Evolutionary conservation across 2,888 invertebrate genomes (phyloP).

Genomic region (Parnassius mnemosyne): DNA sequence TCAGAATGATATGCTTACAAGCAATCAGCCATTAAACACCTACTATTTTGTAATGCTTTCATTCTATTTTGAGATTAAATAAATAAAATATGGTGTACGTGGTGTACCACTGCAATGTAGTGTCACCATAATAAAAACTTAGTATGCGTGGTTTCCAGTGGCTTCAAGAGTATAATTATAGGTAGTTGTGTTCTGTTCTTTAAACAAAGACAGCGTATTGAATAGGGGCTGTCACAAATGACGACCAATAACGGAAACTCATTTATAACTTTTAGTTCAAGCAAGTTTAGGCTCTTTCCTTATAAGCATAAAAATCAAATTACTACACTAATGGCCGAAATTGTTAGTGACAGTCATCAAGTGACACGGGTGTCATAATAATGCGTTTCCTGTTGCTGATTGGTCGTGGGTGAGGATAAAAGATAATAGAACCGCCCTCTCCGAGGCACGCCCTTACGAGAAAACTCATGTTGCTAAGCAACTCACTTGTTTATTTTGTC

Average conservation of each 20-base stretch:
- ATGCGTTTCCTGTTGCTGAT: slow-evolving; percentile 61
- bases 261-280: slow-evolving; percentile 30
- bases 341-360: slow-evolving; percentile 49
- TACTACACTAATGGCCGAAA: slow-evolving; percentile 29
- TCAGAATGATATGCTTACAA: too few species aligned
- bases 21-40: too few species aligned
- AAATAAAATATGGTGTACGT: neutral
- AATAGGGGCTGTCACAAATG: slow-evolving; percentile 16
- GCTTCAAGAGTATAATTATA: neutral
- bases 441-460: slow-evolving; percentile 44
- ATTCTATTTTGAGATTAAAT: too few species aligned
- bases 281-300: slow-evolving; percentile 27
- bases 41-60: too few species aligned
- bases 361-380: slow-evolving; percentile 72
- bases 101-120: neutral
- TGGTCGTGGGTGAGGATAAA: slow-evolving; percentile 44
- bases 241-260: slow-evolving; percentile 55
- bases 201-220: neutral
- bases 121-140: neutral
- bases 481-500: slow-evolving; percentile 29
- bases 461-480: slow-evolving; percentile 48
- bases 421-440: slow-evolving; percentile 42
- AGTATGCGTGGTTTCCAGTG: neutral
- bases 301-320: neutral
- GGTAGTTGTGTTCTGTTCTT: neutral